phyloP scores from a whole-genome alignment of 2,113 vertebrate species.

The Ailuropoda melanoleuca region DNA sequence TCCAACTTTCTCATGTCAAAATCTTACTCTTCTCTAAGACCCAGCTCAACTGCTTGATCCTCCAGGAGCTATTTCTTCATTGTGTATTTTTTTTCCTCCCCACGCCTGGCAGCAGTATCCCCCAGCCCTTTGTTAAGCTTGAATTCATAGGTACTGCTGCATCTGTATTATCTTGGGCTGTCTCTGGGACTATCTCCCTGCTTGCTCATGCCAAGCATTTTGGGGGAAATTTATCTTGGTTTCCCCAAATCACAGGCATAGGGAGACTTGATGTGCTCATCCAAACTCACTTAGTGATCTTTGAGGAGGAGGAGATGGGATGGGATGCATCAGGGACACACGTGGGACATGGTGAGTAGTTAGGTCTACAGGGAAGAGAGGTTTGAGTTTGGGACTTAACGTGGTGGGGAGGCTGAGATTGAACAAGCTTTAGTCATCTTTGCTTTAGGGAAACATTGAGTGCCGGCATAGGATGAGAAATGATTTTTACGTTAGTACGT shows the following conservation, averaged over 20 bases:
- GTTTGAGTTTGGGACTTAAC: not conserved
- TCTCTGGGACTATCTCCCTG: not conserved
- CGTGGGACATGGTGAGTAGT: not conserved
- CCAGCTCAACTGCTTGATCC: not conserved
- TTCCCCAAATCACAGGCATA: not conserved
- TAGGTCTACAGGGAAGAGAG: not conserved
- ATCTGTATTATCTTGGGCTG: not conserved
- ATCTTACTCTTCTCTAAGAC: not conserved
- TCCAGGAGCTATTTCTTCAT: not conserved
- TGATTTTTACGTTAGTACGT: slow-evolving; percentile 36
- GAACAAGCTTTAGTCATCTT: slow-evolving; percentile 48
- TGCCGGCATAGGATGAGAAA: slow-evolving; percentile 34
- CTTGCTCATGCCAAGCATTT: not conserved
- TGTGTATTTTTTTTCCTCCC: not conserved
- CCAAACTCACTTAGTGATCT: not conserved
- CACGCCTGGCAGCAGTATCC: not conserved
- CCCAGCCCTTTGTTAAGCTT: not conserved
- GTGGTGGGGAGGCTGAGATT: not conserved
- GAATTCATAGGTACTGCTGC: not conserved
- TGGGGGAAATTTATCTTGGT: not conserved
- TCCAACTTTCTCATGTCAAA: not conserved
- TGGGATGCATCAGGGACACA: not conserved
- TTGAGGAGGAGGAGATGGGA: not conserved
- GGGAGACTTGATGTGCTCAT: not conserved
- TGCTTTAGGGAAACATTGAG: slow-evolving; percentile 4